These are phyloP conservation scores for Chironomus tepperi DNA, from an alignment of 1,140 invertebrate species.

Conservation along the genomic window DNA sequence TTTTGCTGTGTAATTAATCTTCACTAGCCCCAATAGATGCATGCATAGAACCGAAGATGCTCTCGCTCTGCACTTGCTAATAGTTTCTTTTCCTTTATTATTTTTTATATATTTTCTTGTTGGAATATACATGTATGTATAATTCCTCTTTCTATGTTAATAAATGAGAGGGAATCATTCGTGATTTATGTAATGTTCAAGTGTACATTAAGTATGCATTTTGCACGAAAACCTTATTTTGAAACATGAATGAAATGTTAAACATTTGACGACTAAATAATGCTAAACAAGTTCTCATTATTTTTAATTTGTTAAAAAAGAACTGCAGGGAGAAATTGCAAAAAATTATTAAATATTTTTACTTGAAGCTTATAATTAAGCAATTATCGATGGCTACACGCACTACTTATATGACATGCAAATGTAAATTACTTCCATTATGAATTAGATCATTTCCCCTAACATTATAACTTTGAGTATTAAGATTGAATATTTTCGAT, in stretches of 20 bases:
- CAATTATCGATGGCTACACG: constrained; percentile 21
- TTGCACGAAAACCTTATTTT: neutral
- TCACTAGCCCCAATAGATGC: neutral
- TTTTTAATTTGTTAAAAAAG: constrained; percentile 5
- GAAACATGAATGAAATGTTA: neutral
- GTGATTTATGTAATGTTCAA: constrained; percentile 2
- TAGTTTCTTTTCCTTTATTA: neutral
- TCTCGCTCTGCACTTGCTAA: neutral
- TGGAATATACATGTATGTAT: neutral
- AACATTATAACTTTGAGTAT: too few relatives aligned
- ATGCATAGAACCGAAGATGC: neutral
- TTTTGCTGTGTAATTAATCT: constrained; percentile 9
- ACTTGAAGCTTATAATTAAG: constrained; percentile 3
- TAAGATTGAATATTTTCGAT: too few relatives aligned
- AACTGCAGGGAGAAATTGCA: neutral
- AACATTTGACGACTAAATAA: constrained; percentile 8
- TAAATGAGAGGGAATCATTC: neutral
- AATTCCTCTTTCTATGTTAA: neutral
- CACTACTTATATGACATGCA: neutral
- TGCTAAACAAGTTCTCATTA: constrained; percentile 13
- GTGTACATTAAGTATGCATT: neutral
- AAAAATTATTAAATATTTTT: neutral
- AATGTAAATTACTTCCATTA: too few relatives aligned
- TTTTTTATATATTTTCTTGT: neutral
- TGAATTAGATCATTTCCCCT: too few relatives aligned